Base-by-base conservation (phyloP, 2,797 vertebrate species). In the Rhinoraja longicauda region DNA sequence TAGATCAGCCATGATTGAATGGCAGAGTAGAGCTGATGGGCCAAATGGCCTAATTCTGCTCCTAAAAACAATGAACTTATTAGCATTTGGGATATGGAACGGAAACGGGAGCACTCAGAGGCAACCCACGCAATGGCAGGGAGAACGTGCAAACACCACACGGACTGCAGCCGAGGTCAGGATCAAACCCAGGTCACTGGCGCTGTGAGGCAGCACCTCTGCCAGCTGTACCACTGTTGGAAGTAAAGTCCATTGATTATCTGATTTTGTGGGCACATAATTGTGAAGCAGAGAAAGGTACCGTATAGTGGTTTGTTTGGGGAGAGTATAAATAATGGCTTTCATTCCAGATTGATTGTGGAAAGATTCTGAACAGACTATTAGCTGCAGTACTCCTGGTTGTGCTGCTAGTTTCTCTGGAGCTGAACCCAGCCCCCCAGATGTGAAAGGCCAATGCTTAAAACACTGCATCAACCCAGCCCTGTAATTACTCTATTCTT, bases 401-500 rank as follows among this genome's bases (percentile, higher is more conserved):
- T 32, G 84, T 88, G 84, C 13, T 32, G 84, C 7, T n/a, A 32
- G 36, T 67, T 88, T 88, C 15, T 21, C 2, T 36, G 59, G 13
- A 86, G 29, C 57, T 62, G n/a, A 17, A 88, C 29, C 29, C 6
- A 88, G 59, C 15, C 21, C 17, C 12, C 24, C 62, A 64, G n/a
- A 67, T 88, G 84, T 67, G n/a, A 88, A 88, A 88, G 84, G 21
- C 84, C 62, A 88, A 67, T 36, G 15, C n/a, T 5, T 32, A 88
- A 88, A 67, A 15, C 17, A 36, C 15, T 67, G 29, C n/a, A 88
- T 64, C 84, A 64, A 64, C 59, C 29, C 32, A 67, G 8, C n/a
- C 17, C 62, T 36, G n/a, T 88, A 67, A 88, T 88, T 64, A 32
- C 59, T 88, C 84, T 36, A 64, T 32, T 88, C 17, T 88, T 64